Evolutionary conservation across 2,888 invertebrate species (phyloP), one percentile per base, ranked within the genome.

Genomic region (Oligia fasciuncula): DNA sequence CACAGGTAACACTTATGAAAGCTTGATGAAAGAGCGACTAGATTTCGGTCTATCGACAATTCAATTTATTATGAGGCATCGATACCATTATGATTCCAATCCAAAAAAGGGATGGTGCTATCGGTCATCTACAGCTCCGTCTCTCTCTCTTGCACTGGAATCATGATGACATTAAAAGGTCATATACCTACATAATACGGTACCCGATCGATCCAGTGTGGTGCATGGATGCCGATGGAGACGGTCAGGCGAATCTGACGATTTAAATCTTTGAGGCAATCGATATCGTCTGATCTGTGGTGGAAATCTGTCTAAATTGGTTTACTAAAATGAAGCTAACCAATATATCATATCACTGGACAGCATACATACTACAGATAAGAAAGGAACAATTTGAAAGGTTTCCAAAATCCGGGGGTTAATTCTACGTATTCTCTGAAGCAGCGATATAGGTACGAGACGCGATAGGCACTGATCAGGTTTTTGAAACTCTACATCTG

Each of bases 1-100:
- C 88, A 99, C 99, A 94, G 99, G 99, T 99, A 97, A 69, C 4
- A 13, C 14, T 6, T 23, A 62, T 60, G 71, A 40, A 40, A 43
- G n/a, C 60, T 14, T 14, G 23, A 29, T 46, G 11, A 68, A 29
- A 49, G 19, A 29, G 29, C 29, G 46, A 49, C 49, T 19, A 49
- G 68, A 29, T 29, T 68, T 49, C 23, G 11, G 35, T 73, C 2
- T 49, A 35, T 49, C n/a, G 49, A 43, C 3, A 70, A 29, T 43
- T 51, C 19, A 14, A 29, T 29, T 29, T 54, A 9, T 54, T 54
- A 54, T 54, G 23, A 9, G 9, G 8, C 23, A 8, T 54, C 8
- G 23, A 23, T 57, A 3, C 9, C 9, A 57, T 23, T 23, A 57
- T 57, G 57, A 57, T 57, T 57, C 57, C 23, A 57, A 2, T 23